These are phyloP conservation scores for Myxocyprinus asiaticus DNA, from an alignment of 2,113 vertebrate species.

Conservation along the genomic window DNA sequence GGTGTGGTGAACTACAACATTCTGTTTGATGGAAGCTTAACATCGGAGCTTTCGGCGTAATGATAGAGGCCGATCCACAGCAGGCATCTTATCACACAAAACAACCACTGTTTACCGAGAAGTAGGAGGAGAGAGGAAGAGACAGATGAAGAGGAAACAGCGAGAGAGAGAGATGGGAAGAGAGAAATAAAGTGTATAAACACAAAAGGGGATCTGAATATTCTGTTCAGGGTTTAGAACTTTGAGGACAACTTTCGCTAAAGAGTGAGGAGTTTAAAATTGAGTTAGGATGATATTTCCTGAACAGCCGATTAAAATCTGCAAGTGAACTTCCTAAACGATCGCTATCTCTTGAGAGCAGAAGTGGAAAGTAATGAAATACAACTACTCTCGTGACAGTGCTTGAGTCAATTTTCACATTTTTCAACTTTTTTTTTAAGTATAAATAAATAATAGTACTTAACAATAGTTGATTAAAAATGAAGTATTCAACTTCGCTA, in stretches of 20 bases:
- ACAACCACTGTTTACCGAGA: constrained; percentile 39
- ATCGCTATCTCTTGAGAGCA: background rate
- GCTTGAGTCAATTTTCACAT: too few species aligned
- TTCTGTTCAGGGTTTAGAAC: background rate
- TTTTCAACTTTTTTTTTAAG: too few species aligned
- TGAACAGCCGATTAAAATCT: too few species aligned
- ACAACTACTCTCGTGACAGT: too few species aligned
- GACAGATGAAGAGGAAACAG: constrained; percentile 19
- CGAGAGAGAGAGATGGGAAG: background rate
- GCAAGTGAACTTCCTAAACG: background rate
- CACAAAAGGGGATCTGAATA: background rate
- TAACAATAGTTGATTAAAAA: too few species aligned
- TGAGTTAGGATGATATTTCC: background rate
- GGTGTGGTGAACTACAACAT: constrained; percentile 52
- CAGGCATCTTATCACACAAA: constrained; percentile 43
- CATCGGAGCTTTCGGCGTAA: constrained; percentile 38
- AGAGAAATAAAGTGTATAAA: background rate
- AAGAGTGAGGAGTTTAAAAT: background rate
- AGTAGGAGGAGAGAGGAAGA: constrained; percentile 31
- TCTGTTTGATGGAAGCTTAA: constrained; percentile 54
- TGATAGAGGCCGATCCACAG: constrained; percentile 28
- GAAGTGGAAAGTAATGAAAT: too few species aligned
- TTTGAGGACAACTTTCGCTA: background rate
- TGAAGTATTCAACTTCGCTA: too few species aligned
- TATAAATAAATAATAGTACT: too few species aligned